Evolutionary conservation across 1,140 invertebrate genomes (phyloP).

Genomic region (Trichogramma pretiosum): DNA sequence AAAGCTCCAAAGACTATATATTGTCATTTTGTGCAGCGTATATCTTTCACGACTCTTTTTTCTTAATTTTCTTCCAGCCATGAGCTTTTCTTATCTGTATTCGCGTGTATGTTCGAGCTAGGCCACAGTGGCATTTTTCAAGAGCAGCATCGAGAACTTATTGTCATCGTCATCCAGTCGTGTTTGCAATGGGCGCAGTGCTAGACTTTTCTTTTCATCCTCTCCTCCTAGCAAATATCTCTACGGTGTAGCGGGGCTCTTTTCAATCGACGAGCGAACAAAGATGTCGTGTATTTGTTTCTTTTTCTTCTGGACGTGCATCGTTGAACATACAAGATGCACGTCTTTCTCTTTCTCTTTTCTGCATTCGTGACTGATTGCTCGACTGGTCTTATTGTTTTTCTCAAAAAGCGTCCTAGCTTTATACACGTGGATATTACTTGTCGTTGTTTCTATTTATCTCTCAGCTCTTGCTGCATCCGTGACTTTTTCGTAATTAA

Average conservation of each 20-base stretch:
- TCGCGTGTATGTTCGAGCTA: background rate
- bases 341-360: background rate
- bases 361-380: background rate
- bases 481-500: conserved; percentile 11
- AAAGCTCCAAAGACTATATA: no score
- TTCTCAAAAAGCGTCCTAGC: no score
- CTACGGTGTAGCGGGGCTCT: no score
- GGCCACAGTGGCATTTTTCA: background rate
- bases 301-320: no score
- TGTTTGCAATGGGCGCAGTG: no score
- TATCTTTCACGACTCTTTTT: conserved; percentile 21
- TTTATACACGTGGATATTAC: background rate
- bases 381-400: conserved; percentile 3
- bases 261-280: background rate
- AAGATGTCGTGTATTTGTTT: no score
- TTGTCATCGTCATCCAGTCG: background rate
- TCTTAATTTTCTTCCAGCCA: conserved; percentile 26
- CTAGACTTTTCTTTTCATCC: no score
- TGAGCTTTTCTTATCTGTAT: conserved; percentile 13
- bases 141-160: background rate
- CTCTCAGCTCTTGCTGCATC: background rate
- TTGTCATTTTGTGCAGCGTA: no score
- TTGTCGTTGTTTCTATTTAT: no score
- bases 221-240: no score
- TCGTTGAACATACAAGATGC: conserved; percentile 5